phyloP scores from a whole-genome alignment of 2,888 invertebrate species.

The Barypeithes pellucidus region DNA sequence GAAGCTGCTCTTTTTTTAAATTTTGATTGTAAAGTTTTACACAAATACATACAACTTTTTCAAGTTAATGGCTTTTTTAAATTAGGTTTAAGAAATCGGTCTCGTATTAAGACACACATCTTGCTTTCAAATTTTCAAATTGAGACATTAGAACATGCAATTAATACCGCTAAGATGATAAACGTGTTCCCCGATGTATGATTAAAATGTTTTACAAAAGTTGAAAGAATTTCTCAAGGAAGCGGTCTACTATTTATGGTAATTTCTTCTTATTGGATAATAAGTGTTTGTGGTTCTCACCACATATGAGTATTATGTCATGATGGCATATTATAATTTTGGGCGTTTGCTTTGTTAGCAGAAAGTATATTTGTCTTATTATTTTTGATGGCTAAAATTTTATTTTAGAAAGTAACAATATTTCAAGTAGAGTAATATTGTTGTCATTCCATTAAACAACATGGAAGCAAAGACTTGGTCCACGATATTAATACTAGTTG shows the following conservation, averaged over 20 bases:
- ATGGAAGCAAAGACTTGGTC: no score
- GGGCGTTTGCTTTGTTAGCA: background rate
- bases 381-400: no score
- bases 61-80: no score
- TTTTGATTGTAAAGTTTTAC: no score
- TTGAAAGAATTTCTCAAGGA: conserved; percentile 21
- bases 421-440: no score
- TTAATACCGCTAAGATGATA: conserved; percentile 3
- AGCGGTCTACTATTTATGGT: conserved; percentile 21
- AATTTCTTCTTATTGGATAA: conserved; percentile 22
- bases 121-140: conserved; percentile 3
- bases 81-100: background rate
- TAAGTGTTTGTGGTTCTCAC: conserved; percentile 24
- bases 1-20: no score
- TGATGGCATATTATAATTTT: conserved; percentile 6
- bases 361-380: no score
- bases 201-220: conserved; percentile 18
- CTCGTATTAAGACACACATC: background rate
- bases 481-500: no score
- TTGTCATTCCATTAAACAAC: no score
- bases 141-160: background rate
- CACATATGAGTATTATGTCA: conserved; percentile 15
- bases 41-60: no score
- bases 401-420: no score
- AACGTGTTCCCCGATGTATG: conserved; percentile 1